Evolutionary conservation across 2,888 invertebrate genomes (phyloP), one percentile per base, ranked within the genome.

Genomic region (Macropis europaea): DNA sequence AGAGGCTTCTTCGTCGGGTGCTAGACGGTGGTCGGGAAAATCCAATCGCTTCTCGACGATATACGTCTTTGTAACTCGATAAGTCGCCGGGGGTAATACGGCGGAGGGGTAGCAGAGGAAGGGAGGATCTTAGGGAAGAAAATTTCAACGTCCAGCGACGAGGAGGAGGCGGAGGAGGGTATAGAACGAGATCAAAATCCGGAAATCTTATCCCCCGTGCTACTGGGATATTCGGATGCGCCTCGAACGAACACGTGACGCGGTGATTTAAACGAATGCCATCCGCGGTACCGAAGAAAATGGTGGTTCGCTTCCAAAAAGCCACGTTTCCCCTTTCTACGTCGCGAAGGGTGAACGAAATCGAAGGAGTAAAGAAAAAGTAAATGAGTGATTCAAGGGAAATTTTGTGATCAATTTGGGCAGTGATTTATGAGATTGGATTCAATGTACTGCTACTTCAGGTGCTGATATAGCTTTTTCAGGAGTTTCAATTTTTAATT

Each of bases 1-100:
- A 24, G 63, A 67, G 73, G 74, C 68, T 76, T 73, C 71, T 68
- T 61, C 66, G 72, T 72, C 60, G 76, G 70, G 76, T 70, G 76
- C 70, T 76, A 70, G 83, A 77, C 76, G 77, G 70, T 70, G 81
- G 82, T 78, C 66, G 69, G 75, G 77, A 81, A 86, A 85, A 85
- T 86, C 79, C 85, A 84, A 83, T 85, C 81, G 83, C 80, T 82
- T 82, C 74, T 75, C 77, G 67, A 72, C 84, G 79, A 81, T 82
- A 82, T 81, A 82, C 82, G 82, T 81, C 79, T 79, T 78, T 84
- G 82, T 83, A 84, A 84, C 84, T 83, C 81, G 81, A 84, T 84
- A 84, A 84, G 81, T 82, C 81, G 77, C 64, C 38, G 68, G 71
- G n/a, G 40, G 74, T 77, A 80, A 75, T 69, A 68, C 57, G 69